Evolutionary conservation across 2,888 invertebrate species (phyloP).

Genomic region (Tetranychus truncatus): DNA sequence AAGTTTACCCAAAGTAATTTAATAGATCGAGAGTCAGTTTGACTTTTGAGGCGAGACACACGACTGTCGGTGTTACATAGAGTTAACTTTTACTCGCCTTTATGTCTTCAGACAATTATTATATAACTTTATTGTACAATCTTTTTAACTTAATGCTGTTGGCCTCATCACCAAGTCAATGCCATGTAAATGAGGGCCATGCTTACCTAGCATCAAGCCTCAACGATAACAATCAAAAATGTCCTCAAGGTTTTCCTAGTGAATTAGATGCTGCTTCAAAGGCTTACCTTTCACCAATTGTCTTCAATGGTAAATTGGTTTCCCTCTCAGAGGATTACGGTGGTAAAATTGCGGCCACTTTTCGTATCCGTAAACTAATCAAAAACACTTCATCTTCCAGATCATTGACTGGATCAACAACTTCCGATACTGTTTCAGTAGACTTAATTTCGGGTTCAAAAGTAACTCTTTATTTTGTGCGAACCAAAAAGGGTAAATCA

Average conservation of each 20-base stretch:
- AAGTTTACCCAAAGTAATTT: no score
- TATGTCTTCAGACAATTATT: neutral
- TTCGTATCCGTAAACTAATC: constrained; percentile 18
- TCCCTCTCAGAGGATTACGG: constrained; percentile 22
- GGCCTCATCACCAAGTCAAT: neutral
- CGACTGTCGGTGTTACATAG: no score
- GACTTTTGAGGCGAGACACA: no score
- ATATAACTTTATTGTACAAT: neutral
- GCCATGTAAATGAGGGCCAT: neutral
- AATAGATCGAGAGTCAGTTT: no score
- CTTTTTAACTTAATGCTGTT: neutral
- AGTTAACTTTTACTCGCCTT: no score
- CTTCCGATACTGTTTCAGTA: constrained; percentile 6
- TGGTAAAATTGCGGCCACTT: constrained; percentile 22
- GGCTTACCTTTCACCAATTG: constrained; percentile 21
- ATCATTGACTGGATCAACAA: neutral
- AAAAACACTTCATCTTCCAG: constrained; percentile 12
- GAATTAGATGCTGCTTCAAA: constrained; percentile 22
- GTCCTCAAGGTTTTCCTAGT: constrained; percentile 21
- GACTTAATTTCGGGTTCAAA: constrained; percentile 13
- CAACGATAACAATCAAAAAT: constrained; percentile 1
- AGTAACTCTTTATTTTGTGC: constrained; percentile 21
- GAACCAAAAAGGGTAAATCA: neutral
- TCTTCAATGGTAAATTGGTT: constrained; percentile 21
- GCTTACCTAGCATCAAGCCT: neutral